Conservation (phyloP, 2,113 vertebrate species). For the Neotragus pygmaeus region DNA sequence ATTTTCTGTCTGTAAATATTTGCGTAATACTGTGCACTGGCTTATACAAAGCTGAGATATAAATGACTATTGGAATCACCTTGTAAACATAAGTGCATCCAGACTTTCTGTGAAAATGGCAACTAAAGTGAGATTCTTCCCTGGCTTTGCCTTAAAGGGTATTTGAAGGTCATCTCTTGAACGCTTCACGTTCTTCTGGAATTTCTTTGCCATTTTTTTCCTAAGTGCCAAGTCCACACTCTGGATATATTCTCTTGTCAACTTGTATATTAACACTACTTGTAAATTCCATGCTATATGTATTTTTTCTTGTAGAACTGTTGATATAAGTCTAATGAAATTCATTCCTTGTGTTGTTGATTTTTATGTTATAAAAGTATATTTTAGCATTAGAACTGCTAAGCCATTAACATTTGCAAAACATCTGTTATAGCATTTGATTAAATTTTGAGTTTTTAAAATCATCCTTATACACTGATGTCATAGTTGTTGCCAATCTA, state of each 20-base stretch:
- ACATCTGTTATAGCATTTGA: conserved; percentile 30
- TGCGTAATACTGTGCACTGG: neutral
- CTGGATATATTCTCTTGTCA: neutral
- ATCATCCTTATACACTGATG: neutral
- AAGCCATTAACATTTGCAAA: conserved; percentile 53
- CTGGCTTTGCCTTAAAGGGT: neutral
- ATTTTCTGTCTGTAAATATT: conserved; percentile 31
- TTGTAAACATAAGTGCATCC: neutral
- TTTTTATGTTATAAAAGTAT: conserved; percentile 46
- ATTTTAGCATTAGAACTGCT: conserved; percentile 39
- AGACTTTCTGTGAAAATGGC: neutral
- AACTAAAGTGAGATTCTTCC: neutral
- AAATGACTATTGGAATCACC: neutral
- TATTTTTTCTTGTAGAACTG: conserved; percentile 24
- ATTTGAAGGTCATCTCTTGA: neutral
- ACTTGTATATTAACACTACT: neutral
- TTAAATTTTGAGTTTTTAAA: conserved; percentile 3
- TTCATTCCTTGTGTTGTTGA: conserved; percentile 10
- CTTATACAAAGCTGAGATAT: conserved; percentile 9
- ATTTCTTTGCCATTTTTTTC: neutral
- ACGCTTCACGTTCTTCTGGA: neutral
- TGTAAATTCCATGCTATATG: neutral
- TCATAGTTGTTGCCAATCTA: neutral
- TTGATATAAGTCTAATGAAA: conserved; percentile 38
- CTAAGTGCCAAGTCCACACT: neutral